A percentile compares a stretch with the other conserved stretches of the same genome.
These are phyloP conservation scores for Pseudomyrmex cubaensis DNA, from an alignment of 1,140 invertebrate species.

Conservation along the genomic window DNA sequence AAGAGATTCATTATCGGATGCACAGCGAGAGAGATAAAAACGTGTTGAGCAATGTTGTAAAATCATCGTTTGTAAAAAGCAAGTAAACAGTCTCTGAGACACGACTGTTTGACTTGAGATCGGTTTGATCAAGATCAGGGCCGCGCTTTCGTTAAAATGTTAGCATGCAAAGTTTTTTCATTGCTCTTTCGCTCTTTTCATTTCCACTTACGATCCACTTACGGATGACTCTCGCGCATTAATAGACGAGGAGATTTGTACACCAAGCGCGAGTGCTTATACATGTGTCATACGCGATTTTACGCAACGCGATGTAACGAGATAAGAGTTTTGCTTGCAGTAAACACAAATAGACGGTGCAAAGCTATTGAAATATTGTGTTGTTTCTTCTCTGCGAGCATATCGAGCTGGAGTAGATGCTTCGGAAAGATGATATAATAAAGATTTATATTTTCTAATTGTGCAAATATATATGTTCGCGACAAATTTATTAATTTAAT, in stretches of 20 bases:
- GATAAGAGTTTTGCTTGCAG: not conserved
- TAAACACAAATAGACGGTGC: not conserved
- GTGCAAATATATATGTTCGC: not conserved
- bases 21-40: not conserved
- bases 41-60: not conserved
- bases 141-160: conserved; percentile 24
- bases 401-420: not conserved
- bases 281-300: conserved; percentile 6
- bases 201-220: conserved; percentile 8
- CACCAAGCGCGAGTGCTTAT: conserved; percentile 3
- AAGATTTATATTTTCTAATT: conserved; percentile 16
- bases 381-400: not conserved
- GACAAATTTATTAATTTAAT: not conserved
- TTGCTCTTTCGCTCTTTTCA: conserved; percentile 6
- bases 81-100: conserved; percentile 14
- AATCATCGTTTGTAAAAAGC: conserved; percentile 4
- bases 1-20: not conserved
- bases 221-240: conserved; percentile 7
- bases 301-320: conserved; percentile 29
- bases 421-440: not conserved
- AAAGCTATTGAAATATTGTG: not conserved
- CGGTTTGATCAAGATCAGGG: conserved; percentile 22
- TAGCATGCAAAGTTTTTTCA: conserved; percentile 1
- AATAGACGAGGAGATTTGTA: conserved; percentile 33
- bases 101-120: conserved; percentile 18